Evolutionary conservation across 2,888 invertebrate genomes (phyloP), one percentile per base, ranked within the genome.

Genomic region (Stegana nigrithorax): DNA sequence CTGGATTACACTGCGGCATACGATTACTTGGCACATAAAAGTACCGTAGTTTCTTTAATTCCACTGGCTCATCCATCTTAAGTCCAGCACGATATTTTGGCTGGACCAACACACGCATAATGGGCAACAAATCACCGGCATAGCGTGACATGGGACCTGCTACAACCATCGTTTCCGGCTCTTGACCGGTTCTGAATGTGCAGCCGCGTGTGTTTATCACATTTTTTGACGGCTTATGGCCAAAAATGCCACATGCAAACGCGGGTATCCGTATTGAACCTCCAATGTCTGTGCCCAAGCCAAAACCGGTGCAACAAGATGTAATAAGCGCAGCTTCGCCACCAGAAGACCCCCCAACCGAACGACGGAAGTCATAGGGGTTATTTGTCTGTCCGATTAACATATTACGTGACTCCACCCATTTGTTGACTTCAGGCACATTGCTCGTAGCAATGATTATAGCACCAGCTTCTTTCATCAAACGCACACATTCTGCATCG

Each of bases 211-310:
- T 85, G 65, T 88, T 89, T 6, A 88, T 86, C 10, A 86, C 81
- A 56, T 88, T 89, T 21, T 88, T 88, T 0, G 90, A 91, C 1
- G 93, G 90, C 83, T 95, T 95, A 76, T 94, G 92, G 0, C 95
- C 95, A 84, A 91, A 95, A 44, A 95, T 86, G 21, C 96, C 96
- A 86, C 93, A 94, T 86, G 91, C 94, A 80, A 92, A 94, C 0
- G 93, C 89, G 1, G 96, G 96, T 87, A 95, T 93, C 29, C 98
- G 90, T 51, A 95, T 93, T 4, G 97, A 97, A 0, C 98, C 98
- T n/a, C 97, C 98, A 74, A 98, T 97, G 83, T 98, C 98, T 0
- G 93, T 92, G 26, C 91, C 96, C 57, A 98, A 87, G 2, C 97
- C 93, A 70, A 97, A 89, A 1, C 95, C 92, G 8, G 92, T 90